These are phyloP conservation scores for Eudasyphora cyanicolor DNA, from an alignment of 2,888 invertebrate species.

Conservation along the genomic window DNA sequence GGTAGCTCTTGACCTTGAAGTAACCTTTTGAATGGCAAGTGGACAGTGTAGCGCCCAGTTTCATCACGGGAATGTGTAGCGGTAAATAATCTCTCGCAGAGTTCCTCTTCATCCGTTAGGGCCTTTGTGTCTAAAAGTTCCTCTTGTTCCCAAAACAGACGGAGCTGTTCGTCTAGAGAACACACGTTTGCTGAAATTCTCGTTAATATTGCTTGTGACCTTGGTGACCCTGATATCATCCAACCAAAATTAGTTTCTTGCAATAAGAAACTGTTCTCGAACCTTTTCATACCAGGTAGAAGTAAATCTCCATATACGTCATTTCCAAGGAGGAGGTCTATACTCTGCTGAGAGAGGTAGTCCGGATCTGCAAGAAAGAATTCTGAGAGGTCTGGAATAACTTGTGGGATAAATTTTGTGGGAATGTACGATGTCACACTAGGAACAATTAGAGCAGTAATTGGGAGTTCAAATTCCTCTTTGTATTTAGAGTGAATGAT, in stretches of 20 bases:
- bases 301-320: constrained; percentile 41
- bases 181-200: constrained; percentile 30
- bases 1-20: constrained; percentile 17
- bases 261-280: constrained; percentile 38
- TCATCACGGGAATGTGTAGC: constrained; percentile 19
- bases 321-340: constrained; percentile 42
- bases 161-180: constrained; percentile 38
- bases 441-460: constrained; percentile 37
- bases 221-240: constrained; percentile 39
- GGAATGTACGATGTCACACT: constrained; percentile 32
- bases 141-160: constrained; percentile 49
- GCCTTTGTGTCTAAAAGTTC: background rate
- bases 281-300: constrained; percentile 40
- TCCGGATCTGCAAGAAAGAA: constrained; percentile 39
- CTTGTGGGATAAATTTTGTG: background rate
- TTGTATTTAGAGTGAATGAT: background rate
- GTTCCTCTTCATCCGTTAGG: background rate
- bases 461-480: background rate
- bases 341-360: constrained; percentile 24
- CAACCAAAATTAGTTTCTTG: constrained; percentile 57
- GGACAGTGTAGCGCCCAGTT: constrained; percentile 28
- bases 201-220: background rate
- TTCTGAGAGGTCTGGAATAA: constrained; percentile 11
- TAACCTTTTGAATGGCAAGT: constrained; percentile 39
- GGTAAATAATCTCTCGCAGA: constrained; percentile 39